Evolutionary conservation across 2,113 vertebrate species (phyloP), one percentile per base, ranked within the genome.

Genomic region (Panthera tigris): DNA sequence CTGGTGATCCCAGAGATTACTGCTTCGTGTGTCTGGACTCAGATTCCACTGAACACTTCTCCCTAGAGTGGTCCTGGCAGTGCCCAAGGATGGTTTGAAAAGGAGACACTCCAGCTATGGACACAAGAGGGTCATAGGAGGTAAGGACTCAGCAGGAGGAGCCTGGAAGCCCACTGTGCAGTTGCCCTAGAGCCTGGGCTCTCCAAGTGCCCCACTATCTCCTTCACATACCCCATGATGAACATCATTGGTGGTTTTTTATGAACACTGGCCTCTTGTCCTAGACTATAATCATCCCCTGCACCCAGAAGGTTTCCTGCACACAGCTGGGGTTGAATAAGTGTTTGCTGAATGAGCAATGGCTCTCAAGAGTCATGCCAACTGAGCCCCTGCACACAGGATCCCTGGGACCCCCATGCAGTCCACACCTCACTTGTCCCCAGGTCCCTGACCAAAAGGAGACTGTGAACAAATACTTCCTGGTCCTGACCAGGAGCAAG

Each of bases 181-280:
- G 27, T 3, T 2, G 7, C 16, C 63, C 48, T 2, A 11, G 76
- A 57, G 55, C 31, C 25, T 29, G 61, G 25, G 61, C 25, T 63
- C 63, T 65, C 63, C 3, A 65, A 29, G 63, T 13, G 27, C 16
- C 61, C 66, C 41, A 1, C 3, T 1, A 0, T 29, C 48, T 18
- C 79, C 45, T 93, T 16, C 31, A 2, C 1, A 0, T 4, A 1
- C 36, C 18, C 57, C 29, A 1, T 0, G 36, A 19, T 3, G 1
- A 0, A 4, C 48, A 12, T 25, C 27, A 0, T 4, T 0, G 23
- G 27, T 18, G 55, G 33, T 10, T 21, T 83, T 74, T n/a, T 61
- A 48, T 66, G 55, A 7, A 3, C 31, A 2, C 0, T 7, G 63
- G 27, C 41, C 39, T 66, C 73, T 41, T 5, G 31, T 45, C 31